Evolutionary conservation across 1,140 invertebrate genomes (phyloP).

Genomic region (Pentalonia nigronervosa): DNA sequence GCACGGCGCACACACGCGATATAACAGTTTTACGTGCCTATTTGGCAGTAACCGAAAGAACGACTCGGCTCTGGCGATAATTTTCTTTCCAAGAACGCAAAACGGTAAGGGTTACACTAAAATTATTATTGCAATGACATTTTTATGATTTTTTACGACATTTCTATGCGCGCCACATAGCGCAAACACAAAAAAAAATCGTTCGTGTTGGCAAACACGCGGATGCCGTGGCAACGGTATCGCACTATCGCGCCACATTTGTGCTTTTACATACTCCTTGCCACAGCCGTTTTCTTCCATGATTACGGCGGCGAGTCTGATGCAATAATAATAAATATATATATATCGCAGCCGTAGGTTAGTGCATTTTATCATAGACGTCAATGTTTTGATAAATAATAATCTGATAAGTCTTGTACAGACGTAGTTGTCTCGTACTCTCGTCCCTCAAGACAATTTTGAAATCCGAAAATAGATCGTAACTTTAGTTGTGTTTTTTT

Average conservation of each 20-base stretch:
- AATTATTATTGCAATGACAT: no score
- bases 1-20: background rate
- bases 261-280: background rate
- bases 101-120: background rate
- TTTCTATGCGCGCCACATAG: no score
- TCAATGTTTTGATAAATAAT: constrained; percentile 52
- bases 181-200: no score
- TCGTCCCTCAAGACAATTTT: background rate
- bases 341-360: no score
- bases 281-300: background rate
- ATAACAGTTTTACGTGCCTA: background rate
- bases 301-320: background rate
- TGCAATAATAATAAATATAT: background rate
- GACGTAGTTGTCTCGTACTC: background rate
- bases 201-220: background rate
- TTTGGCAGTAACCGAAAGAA: background rate
- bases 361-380: constrained; percentile 37
- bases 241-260: background rate
- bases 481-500: background rate
- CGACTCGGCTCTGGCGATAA: background rate
- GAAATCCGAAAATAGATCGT: background rate
- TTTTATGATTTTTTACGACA: background rate
- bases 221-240: constrained; percentile 22
- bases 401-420: background rate
- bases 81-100: background rate